Percentiles rank a stretch among this genome's conserved stretches.
phyloP scores from a whole-genome alignment of 2,888 invertebrate species.

The Galerucella nymphaeae region DNA sequence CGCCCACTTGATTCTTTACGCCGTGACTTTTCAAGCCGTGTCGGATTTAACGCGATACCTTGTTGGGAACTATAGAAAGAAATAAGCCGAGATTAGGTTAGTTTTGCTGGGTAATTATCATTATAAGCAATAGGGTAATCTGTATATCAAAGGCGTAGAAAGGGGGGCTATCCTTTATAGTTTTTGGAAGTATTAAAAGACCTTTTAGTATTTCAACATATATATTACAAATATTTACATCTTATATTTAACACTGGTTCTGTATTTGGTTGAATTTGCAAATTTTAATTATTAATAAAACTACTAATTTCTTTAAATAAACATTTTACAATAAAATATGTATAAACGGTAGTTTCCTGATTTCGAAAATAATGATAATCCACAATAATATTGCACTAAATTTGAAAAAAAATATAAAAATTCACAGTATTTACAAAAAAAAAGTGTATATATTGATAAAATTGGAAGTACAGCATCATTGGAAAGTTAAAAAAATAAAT shows the following conservation, averaged over 20 bases:
- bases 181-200: neutral
- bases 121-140: neutral
- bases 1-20: conserved; percentile 66
- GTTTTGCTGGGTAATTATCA: conserved; percentile 1
- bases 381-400: neutral
- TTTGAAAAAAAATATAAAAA: neutral
- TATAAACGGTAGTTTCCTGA: neutral
- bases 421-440: neutral
- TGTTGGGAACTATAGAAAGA: conserved; percentile 4
- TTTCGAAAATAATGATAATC: too few species aligned
- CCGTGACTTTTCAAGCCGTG: conserved; percentile 66
- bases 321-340: conserved; percentile 2
- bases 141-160: neutral
- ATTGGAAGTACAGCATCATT: too few species aligned
- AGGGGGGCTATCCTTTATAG: neutral
- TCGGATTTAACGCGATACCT: conserved; percentile 57
- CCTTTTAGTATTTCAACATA: conserved; percentile 34
- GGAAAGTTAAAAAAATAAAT: too few species aligned
- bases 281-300: neutral
- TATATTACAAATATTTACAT: conserved; percentile 49
- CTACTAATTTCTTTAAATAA: neutral
- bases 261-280: conserved; percentile 13
- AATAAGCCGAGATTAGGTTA: conserved; percentile 8
- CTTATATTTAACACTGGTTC: conserved; percentile 30
- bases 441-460: neutral